Percentiles rank a stretch among this genome's conserved stretches.
phyloP scores from a whole-genome alignment of 2,797 vertebrate species.

The Dendrocincla fuliginosa region DNA sequence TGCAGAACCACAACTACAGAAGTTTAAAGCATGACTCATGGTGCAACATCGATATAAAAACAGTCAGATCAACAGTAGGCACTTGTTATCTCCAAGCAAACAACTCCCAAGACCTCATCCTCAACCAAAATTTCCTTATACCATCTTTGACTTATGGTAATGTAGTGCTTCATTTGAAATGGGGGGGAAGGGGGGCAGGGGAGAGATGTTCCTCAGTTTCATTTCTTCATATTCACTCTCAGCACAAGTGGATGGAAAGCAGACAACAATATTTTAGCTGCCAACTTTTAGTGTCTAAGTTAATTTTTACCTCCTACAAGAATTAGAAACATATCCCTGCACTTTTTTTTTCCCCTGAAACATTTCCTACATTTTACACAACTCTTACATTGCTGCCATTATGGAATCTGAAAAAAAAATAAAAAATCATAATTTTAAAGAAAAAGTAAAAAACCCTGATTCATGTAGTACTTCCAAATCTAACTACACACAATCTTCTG shows the following conservation, averaged over 20 bases:
- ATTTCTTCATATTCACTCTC: background rate
- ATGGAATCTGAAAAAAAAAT: background rate
- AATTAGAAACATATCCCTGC: background rate
- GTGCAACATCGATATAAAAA: background rate
- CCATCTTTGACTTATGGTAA: background rate
- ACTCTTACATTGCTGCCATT: background rate
- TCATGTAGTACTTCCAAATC: background rate
- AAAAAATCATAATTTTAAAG: background rate
- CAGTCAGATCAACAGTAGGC: background rate
- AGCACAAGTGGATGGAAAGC: background rate
- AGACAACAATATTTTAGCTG: background rate
- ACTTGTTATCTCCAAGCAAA: background rate
- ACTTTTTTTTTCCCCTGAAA: background rate
- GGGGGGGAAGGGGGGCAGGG: accelerated
- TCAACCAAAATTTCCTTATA: background rate
- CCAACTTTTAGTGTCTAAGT: background rate
- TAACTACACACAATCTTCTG: background rate
- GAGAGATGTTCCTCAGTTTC: background rate
- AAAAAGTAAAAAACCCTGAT: background rate
- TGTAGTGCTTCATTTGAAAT: background rate
- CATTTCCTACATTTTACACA: background rate
- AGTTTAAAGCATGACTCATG: background rate
- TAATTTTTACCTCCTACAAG: background rate
- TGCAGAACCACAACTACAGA: background rate
- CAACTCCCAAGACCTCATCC: background rate